Base-by-base conservation (phyloP, 92 coral and sea anemone species). In the Porites evermanni region DNA sequence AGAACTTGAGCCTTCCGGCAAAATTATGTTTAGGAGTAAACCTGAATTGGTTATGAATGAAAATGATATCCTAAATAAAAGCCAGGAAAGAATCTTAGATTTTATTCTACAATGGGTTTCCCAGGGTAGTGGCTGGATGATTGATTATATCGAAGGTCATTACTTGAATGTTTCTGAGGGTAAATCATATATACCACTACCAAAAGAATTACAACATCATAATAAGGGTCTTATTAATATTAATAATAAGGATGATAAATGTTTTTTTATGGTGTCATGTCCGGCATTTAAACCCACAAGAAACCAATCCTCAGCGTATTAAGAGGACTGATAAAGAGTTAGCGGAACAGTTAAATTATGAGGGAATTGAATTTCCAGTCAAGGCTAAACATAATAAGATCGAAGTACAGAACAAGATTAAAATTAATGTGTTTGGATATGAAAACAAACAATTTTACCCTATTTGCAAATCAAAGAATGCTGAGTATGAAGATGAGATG, bases 371-470 rank as follows among this genome's bases (percentile, higher is more conserved):
- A 8, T 89, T 89, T n/a, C 88, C 92, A 17, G 89, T 89, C 0
- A 18, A 1, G 0, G 72, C 67, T 0, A 64, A 89, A 10, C 7
- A 67, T 11, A 5, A 47, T 4, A 51, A 79, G 84, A 80, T 84
- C 0, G 88, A 91, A 59, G 72, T 19, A 24, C 91, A 82, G 12
- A 92, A 89, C 12, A 67, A 52, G 0, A 90, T 86, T 0, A 74
- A 17, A 7, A 87, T 93, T 0, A 74, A 74, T 26, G 90, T 87
- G 9, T 93, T 89, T 19, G 91, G 91, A 4, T 89, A 89, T 74
- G 91, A 86, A 89, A 19, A 11, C 7, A 44, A 77, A 77, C 51
- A 24, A 53, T 56, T 79, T 74, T 89, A 4, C 56, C 91, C 91
- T 1, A 79, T 93, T 0, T 82, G 82, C 18, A 50, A 0, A 86